Percentiles rank a stretch among this genome's conserved stretches.
Conservation (phyloP, 2,797 vertebrate genomes). For the Mus caroli region DNA sequence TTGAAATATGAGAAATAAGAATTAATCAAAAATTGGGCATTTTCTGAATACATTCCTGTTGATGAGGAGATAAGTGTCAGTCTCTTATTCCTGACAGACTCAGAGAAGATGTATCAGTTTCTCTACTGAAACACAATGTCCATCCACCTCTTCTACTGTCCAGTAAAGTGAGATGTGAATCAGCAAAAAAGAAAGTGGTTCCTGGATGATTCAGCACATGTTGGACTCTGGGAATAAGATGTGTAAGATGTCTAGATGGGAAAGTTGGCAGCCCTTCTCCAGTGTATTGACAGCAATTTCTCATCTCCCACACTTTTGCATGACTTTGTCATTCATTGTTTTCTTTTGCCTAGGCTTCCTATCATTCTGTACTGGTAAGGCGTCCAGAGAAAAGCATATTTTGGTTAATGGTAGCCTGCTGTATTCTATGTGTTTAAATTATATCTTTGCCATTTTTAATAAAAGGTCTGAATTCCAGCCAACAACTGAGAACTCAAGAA, state of each 20-base stretch:
- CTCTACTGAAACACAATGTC: background rate
- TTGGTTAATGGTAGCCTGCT: background rate
- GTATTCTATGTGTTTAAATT: background rate
- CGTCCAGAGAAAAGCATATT: background rate
- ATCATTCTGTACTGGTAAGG: background rate
- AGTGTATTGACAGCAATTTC: background rate
- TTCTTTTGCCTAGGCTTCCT: background rate
- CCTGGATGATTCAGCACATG: background rate
- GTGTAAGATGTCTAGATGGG: background rate
- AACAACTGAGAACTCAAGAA: background rate
- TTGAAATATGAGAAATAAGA: background rate
- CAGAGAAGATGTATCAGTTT: background rate
- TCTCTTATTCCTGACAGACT: background rate
- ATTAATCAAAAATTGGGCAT: background rate
- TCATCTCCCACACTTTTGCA: background rate
- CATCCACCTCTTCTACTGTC: background rate
- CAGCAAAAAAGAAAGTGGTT: background rate
- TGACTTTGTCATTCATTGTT: background rate
- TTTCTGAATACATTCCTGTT: background rate
- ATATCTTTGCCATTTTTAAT: background rate
- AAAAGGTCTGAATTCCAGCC: background rate
- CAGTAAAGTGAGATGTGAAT: background rate
- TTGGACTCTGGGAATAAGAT: background rate
- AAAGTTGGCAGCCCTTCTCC: background rate
- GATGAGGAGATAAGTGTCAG: background rate